phyloP scores from a whole-genome alignment of 1,140 invertebrate genomes.

The Plutomurus gul region DNA sequence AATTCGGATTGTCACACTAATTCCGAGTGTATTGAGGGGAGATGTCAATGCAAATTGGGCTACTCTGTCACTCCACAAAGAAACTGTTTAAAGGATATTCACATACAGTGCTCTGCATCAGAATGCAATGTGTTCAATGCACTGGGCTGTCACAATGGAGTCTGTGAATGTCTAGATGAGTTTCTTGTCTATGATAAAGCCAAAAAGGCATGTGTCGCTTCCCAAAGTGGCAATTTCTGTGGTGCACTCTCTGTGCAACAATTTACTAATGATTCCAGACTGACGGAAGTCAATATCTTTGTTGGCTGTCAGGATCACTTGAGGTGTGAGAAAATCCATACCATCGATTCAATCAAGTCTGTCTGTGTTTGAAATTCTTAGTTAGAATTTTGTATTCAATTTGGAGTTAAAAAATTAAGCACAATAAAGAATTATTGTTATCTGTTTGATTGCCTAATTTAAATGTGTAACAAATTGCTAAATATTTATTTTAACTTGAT shows the following conservation, averaged over 20 bases:
- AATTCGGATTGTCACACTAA: neutral
- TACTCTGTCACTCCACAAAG: neutral
- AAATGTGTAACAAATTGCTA: neutral
- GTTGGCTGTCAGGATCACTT: neutral
- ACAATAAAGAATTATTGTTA: no score
- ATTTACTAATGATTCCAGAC: neutral
- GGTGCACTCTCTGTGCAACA: neutral
- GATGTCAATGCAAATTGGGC: slow-evolving; percentile 17
- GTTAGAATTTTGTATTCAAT: no score
- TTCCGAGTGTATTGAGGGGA: neutral
- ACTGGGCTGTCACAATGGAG: slow-evolving; percentile 9
- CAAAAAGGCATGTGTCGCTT: neutral
- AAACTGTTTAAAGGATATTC: slow-evolving; percentile 27
- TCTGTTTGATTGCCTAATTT: no score
- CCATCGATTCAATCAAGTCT: no score
- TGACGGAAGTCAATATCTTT: neutral
- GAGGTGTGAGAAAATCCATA: neutral
- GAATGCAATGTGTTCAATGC: slow-evolving; percentile 33
- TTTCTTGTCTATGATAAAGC: slow-evolving; percentile 28
- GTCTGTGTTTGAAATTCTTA: no score
- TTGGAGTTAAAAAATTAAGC: no score
- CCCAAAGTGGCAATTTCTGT: neutral
- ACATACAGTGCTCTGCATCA: neutral
- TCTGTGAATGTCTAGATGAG: slow-evolving; percentile 32
- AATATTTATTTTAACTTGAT: neutral